Base-by-base conservation (phyloP, 2,797 vertebrate species). In the Cyclura pinguis region DNA sequence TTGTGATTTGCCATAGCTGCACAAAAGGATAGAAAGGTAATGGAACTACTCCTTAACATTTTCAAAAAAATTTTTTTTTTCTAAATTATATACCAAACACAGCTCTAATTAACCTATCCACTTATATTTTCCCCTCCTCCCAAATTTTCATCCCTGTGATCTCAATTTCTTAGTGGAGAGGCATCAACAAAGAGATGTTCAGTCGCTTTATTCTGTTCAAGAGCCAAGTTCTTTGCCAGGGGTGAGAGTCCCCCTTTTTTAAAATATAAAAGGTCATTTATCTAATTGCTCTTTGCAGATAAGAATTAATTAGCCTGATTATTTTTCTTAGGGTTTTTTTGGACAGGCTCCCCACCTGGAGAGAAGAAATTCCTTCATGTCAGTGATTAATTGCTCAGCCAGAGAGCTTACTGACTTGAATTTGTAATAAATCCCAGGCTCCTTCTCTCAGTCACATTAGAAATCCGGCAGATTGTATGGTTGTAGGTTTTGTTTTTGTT, bases 281-380 rank as follows among this genome's bases (percentile, higher is more conserved):
- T 99, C 98, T 99, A 99, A 99, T 99, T 99, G 98, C 98, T 98
- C 98, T 98, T 98, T 98, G 98, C 98, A 98, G 98, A 99, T 99
- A 99, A 98, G 98, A 99, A 99, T 99, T 99, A 99, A 99, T 99
- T 99, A 99, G 98, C 98, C 98, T 93, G 97, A 98, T 99, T 98
- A 98, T 99, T 99, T 99, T 99, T 98, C 98, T 98, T 97, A 97
- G 96, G 59, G 20, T 62, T 69, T 98, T 98, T 97, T 98, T 98
- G 97, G 98, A 98, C 98, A 98, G 97, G 97, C 98, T 99, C 97
- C 98, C 99, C 98, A 99, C 99, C 98, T 99, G 98, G 98, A 98
- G 98, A 97, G 98, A 97, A 98, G 98, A 98, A 98, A 98, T 98
- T 99, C 98, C 98, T 99, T 97, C 96, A 98, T 98, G 98, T 98